phyloP scores from a whole-genome alignment of 2,888 invertebrate genomes.

The Rhagonycha lutea region DNA sequence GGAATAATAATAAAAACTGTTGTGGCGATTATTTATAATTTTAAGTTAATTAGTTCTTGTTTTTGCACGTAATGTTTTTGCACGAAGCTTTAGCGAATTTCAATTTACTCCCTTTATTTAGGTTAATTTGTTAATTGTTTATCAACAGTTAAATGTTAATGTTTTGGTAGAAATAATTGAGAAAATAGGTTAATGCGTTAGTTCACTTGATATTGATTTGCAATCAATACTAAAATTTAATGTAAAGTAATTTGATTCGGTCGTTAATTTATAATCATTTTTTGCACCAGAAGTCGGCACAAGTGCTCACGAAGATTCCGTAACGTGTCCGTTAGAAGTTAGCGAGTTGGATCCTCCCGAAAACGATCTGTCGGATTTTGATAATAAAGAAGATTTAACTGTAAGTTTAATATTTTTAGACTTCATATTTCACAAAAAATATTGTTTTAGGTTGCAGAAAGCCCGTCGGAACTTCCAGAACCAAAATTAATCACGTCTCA shows the following conservation, averaged over 20 bases:
- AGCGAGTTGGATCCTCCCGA: constrained; percentile 61
- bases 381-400: constrained; percentile 44
- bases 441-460: constrained; percentile 46
- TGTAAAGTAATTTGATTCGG: background rate
- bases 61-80: background rate
- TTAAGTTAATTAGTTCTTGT: background rate
- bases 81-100: background rate
- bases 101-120: background rate
- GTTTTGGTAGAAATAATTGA: background rate
- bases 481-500: constrained; percentile 51
- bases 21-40: background rate
- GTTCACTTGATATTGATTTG: background rate
- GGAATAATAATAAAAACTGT: background rate
- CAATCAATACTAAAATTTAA: background rate
- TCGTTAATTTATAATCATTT: background rate
- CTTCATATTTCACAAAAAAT: constrained; percentile 5
- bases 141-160: background rate
- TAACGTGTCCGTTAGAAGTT: constrained; percentile 58
- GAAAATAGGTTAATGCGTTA: background rate
- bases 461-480: constrained; percentile 53
- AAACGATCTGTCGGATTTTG: constrained; percentile 55
- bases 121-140: background rate
- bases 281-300: constrained; percentile 53
- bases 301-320: constrained; percentile 61
- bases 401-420: background rate